Conservation (phyloP, 2,113 vertebrate genomes). For the Corvus cornix region DNA sequence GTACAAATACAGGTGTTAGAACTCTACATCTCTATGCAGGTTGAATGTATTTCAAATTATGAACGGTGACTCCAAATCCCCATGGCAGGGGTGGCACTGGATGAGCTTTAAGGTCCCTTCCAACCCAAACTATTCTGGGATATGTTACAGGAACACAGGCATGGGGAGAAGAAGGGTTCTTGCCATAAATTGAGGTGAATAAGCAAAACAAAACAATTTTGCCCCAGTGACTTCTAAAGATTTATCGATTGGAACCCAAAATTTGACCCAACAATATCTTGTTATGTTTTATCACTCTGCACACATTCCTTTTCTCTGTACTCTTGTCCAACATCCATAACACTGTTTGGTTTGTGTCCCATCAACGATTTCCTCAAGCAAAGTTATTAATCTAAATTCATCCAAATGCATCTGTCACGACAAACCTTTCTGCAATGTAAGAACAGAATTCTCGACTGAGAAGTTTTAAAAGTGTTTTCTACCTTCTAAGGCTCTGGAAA, state of each 20-base stretch:
- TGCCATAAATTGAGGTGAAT: not conserved
- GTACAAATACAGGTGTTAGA: not conserved
- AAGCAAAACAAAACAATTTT: not conserved
- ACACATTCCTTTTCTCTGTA: not conserved
- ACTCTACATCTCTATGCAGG: accelerated
- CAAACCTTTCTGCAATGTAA: not conserved
- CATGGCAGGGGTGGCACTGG: not conserved
- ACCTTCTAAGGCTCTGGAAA: not conserved
- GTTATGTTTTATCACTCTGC: not conserved
- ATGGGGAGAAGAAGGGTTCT: accelerated
- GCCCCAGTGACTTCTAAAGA: not conserved
- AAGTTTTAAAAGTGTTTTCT: not conserved
- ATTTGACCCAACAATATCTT: not conserved
- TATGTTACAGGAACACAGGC: not conserved
- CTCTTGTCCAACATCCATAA: not conserved
- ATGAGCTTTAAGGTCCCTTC: not conserved
- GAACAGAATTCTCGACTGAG: not conserved
- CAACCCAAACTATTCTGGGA: not conserved
- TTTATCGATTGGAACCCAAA: not conserved
- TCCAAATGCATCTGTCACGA: not conserved
- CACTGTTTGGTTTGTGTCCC: not conserved
- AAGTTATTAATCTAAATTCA: not conserved
- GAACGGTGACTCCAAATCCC: accelerated
- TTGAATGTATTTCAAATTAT: accelerated
- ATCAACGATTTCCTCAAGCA: slow-evolving; percentile 36